phyloP scores from a whole-genome alignment of 2,113 vertebrate genomes.

The Rhegmatorhina hoffmannsi region DNA sequence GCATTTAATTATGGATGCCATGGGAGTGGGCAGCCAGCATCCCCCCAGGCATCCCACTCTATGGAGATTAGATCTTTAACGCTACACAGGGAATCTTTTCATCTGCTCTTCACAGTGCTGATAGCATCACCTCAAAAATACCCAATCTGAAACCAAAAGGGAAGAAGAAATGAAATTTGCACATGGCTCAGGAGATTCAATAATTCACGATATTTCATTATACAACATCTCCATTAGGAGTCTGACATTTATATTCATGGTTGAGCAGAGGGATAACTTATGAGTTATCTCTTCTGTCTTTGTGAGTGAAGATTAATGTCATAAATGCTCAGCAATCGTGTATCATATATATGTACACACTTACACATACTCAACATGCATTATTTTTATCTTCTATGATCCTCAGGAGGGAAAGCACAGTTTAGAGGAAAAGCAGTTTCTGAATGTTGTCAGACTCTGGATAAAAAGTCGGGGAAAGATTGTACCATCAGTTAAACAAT shows the following conservation, averaged over 20 bases:
- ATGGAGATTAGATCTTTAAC: slow-evolving; percentile 7
- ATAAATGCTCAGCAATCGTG: slow-evolving; percentile 47
- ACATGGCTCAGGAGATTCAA: slow-evolving; percentile 42
- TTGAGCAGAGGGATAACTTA: slow-evolving; percentile 60
- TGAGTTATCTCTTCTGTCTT: slow-evolving; percentile 64
- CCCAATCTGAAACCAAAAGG: slow-evolving; percentile 1
- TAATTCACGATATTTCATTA: slow-evolving; percentile 61
- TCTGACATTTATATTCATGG: slow-evolving; percentile 65
- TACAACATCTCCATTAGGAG: slow-evolving; percentile 59
- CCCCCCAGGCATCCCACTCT: not conserved
- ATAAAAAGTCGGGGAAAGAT: not conserved
- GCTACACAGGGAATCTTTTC: not conserved
- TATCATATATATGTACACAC: slow-evolving; percentile 30
- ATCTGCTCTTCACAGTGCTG: not conserved
- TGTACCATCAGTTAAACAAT: not conserved
- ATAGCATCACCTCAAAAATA: slow-evolving; percentile 52
- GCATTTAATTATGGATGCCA: slow-evolving; percentile 30
- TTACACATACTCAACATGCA: slow-evolving; percentile 22
- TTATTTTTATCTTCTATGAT: slow-evolving; percentile 58
- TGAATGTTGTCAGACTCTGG: slow-evolving; percentile 21
- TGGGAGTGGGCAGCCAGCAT: slow-evolving; percentile 15
- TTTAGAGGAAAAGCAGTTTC: slow-evolving; percentile 11
- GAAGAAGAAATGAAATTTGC: slow-evolving; percentile 53
- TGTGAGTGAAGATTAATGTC: slow-evolving; percentile 69
- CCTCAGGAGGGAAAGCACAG: slow-evolving; percentile 2